Conservation (phyloP, 2,113 vertebrate species). For the Ornithorhynchus anatinus region DNA sequence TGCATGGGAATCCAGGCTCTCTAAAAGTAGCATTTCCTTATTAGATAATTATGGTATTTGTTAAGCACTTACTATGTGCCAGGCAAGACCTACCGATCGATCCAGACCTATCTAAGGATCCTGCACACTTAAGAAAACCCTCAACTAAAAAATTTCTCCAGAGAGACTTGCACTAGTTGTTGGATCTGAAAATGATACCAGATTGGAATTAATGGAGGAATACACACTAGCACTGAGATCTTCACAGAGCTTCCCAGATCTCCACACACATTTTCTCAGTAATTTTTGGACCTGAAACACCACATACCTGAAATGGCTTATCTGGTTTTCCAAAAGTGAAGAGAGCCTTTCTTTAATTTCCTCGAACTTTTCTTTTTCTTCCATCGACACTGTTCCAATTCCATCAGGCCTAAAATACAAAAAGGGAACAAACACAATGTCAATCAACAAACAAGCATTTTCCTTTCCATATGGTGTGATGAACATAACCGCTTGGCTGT, state of each 20-base stretch:
- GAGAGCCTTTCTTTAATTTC: slow-evolving; percentile 86
- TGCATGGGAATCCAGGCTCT: too few species aligned
- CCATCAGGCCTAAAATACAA: slow-evolving; percentile 86
- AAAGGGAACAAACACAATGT: slow-evolving; percentile 34
- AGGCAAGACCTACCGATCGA: too few species aligned
- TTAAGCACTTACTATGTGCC: too few species aligned
- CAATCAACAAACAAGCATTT: not conserved
- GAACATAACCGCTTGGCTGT: not conserved
- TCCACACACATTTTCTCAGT: not conserved
- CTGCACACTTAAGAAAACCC: slow-evolving; percentile 1
- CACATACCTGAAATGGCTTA: slow-evolving; percentile 94
- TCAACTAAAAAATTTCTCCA: not conserved
- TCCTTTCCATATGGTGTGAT: not conserved
- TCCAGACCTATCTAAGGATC: too few species aligned
- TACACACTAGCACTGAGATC: too few species aligned
- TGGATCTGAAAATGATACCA: too few species aligned
- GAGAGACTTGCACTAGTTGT: too few species aligned
- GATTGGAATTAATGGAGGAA: too few species aligned
- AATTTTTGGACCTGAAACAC: too few species aligned
- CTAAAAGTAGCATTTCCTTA: too few species aligned
- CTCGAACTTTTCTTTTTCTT: slow-evolving; percentile 91
- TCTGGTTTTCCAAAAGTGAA: slow-evolving; percentile 89
- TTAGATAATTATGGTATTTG: too few species aligned
- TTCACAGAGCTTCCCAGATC: too few species aligned
- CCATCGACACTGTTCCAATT: slow-evolving; percentile 90